These are phyloP conservation scores for Drepanosiphum platanoidis DNA, from an alignment of 2,888 invertebrate species.

Conservation along the genomic window DNA sequence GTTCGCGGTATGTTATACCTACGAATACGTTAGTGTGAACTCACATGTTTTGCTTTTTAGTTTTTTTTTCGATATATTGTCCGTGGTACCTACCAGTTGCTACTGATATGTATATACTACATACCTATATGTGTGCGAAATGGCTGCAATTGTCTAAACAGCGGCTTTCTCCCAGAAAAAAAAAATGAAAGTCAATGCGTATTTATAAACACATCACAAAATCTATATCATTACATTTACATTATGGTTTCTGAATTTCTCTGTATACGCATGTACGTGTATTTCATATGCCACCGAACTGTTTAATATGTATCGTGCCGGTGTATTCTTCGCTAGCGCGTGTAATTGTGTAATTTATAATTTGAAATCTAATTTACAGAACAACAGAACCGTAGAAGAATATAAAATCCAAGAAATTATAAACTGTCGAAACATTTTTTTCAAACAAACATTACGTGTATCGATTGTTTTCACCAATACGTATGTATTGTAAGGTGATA, in stretches of 20 bases:
- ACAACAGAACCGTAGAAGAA: too few species aligned
- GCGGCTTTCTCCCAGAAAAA: slow-evolving; percentile 45
- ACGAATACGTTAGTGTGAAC: too few species aligned
- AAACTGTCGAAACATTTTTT: too few species aligned
- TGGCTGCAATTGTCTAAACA: slow-evolving; percentile 6
- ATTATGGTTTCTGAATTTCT: slow-evolving; percentile 26
- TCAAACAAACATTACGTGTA: too few species aligned
- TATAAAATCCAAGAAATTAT: too few species aligned
- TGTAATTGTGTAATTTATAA: neutral
- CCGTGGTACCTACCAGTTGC: neutral
- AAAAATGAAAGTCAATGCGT: slow-evolving; percentile 45
- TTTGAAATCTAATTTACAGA: neutral
- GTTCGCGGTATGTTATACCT: too few species aligned
- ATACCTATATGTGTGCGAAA: neutral
- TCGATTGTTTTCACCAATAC: too few species aligned
- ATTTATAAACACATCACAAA: slow-evolving; percentile 36
- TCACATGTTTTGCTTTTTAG: neutral
- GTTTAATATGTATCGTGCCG: too few species aligned
- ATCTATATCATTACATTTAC: neutral
- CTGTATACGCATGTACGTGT: neutral
- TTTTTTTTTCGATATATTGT: neutral
- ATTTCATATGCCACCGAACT: neutral
- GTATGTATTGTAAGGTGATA: too few species aligned
- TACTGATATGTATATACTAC: neutral
- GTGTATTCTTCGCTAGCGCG: neutral